Evolutionary conservation across 1,140 invertebrate species (phyloP), one percentile per base, ranked within the genome.

Genomic region (Drosophila sechellia): DNA sequence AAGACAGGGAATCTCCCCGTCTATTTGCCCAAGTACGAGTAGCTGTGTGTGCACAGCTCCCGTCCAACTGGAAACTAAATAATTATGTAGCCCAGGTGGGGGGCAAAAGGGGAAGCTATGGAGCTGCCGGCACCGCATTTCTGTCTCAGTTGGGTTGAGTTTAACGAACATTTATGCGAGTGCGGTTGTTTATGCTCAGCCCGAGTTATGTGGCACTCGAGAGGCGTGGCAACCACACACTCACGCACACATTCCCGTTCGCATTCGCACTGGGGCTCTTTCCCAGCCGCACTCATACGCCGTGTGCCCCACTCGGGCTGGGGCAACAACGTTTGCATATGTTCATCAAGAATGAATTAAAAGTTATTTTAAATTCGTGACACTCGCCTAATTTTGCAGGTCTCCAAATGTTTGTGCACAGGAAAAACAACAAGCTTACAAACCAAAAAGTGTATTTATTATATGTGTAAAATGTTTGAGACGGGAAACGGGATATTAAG

Each of bases 351-450:
- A 89, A 89, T 89, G 85, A 89, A 89, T 89, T 89, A 89, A 89
- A 89, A 89, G 84, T 89, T 89, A 89, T 89, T 89, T 89, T 89
- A 89, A 89, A 89, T 89, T 89, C 84, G 84, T 89, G 84, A 89
- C 84, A 89, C 77, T 89, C 85, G 84, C 84, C 84, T 87, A 89
- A 89, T 89, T 89, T 89, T 84, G 68, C 69, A 79, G 71, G 72
- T 87, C 72, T 69, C 53, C 57, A 50, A 66, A 31, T 49, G 17
- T 46, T 20, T 55, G 49, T 60, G 65, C 65, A 71, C 52, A 13
- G 52, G 4, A 5, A 40, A 15, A 63, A 42, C 15, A 13, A 15
- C 4, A 8, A 2, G 8, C 22, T n/a, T 17, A 11, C 11, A 17
- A 22, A 22, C 17, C 17, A 17, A 17, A 0, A 17, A 17, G 17